Percentiles rank a stretch among this genome's conserved stretches.
Conservation (phyloP, 2,888 invertebrate genomes). For the Salticus scenicus region DNA sequence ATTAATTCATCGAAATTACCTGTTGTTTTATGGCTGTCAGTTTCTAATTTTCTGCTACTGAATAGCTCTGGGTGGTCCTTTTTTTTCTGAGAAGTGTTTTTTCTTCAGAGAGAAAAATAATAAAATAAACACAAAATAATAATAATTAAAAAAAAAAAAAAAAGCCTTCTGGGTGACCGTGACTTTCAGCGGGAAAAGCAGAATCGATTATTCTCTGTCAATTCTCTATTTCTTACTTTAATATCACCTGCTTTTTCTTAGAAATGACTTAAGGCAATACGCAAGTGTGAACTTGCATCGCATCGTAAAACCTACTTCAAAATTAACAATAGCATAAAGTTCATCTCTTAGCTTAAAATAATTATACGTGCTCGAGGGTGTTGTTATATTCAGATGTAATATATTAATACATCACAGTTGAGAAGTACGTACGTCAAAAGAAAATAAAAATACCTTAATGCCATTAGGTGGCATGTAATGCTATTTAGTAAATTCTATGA, state of each 20-base stretch:
- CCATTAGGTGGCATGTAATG: too few relatives aligned
- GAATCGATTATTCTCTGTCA: neutral
- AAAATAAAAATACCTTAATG: too few relatives aligned
- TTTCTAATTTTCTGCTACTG: neutral
- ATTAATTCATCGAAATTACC: neutral
- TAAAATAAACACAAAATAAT: too few relatives aligned
- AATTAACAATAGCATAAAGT: neutral
- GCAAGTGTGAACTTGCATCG: neutral
- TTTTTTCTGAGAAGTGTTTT: neutral
- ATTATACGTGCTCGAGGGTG: neutral
- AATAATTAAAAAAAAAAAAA: neutral
- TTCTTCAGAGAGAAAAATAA: neutral
- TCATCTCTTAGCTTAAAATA: neutral
- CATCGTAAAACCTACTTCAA: neutral
- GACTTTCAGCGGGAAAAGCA: neutral
- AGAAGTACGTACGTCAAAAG: too few relatives aligned
- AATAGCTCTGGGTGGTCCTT: constrained; percentile 1
- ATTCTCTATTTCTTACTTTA: neutral
- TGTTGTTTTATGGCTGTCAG: neutral
- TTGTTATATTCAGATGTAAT: too few relatives aligned
- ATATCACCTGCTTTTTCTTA: neutral
- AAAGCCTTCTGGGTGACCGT: neutral
- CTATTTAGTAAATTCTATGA: too few relatives aligned
- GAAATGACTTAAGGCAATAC: neutral
- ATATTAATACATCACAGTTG: too few relatives aligned